Percentiles rank a stretch among this genome's conserved stretches.
phyloP scores from a whole-genome alignment of 2,888 invertebrate species.

The Cryptocephalus moraei region DNA sequence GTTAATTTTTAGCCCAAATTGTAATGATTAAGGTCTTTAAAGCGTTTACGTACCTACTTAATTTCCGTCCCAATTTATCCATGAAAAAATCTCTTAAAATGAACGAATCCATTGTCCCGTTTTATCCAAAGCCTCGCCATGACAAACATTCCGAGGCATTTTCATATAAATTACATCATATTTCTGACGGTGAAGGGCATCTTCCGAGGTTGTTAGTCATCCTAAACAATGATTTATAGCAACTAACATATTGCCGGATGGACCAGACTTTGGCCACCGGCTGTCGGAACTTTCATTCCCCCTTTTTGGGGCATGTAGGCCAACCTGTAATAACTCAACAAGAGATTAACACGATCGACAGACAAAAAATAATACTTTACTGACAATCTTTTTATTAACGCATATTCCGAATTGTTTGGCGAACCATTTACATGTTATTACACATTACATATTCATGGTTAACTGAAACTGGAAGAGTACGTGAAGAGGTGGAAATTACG shows the following conservation, averaged over 20 bases:
- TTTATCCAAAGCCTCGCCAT: neutral
- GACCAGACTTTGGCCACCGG: slow-evolving; percentile 20
- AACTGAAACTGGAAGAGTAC: no score
- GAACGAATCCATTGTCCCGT: no score
- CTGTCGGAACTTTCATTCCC: slow-evolving; percentile 18
- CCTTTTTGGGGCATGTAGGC: slow-evolving; percentile 10
- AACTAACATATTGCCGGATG: slow-evolving; percentile 41
- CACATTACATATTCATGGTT: no score
- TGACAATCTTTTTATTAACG: no score
- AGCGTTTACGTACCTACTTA: no score
- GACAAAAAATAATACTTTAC: neutral
- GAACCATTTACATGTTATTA: no score
- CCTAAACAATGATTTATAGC: slow-evolving; percentile 44
- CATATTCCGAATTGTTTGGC: no score
- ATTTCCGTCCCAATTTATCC: no score
- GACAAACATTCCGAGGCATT: slow-evolving; percentile 31
- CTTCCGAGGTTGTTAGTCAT: slow-evolving; percentile 42
- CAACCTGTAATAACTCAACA: slow-evolving; percentile 13
- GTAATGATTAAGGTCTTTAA: no score
- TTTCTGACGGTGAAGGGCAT: slow-evolving; percentile 37
- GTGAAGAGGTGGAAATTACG: no score
- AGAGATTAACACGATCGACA: slow-evolving; percentile 14
- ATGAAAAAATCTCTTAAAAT: no score
- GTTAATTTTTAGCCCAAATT: no score
- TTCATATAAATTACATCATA: slow-evolving; percentile 47